phyloP scores from a whole-genome alignment of 2,797 vertebrate genomes.

The Ciconia nigra region DNA sequence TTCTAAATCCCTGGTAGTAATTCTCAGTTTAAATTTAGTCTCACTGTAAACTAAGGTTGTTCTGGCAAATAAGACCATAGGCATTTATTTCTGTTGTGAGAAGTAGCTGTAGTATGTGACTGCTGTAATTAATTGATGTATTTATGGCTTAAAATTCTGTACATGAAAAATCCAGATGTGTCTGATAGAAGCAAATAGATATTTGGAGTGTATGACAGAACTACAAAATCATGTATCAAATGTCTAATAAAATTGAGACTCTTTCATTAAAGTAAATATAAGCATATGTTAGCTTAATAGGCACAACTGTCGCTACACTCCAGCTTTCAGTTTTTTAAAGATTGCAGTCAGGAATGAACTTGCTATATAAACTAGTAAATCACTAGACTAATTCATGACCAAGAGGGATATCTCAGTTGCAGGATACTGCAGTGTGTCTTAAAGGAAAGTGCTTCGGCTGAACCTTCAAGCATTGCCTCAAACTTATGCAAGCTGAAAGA shows the following conservation, averaged over 20 bases:
- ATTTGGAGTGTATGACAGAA: not conserved
- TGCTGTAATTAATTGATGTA: constrained; percentile 41
- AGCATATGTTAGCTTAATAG: not conserved
- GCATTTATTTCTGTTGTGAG: constrained; percentile 40
- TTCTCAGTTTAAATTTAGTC: constrained; percentile 52
- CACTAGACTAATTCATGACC: not conserved
- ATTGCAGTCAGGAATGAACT: not conserved
- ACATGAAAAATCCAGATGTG: not conserved
- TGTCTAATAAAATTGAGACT: not conserved
- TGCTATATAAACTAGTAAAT: not conserved
- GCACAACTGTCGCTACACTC: not conserved
- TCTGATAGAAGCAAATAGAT: not conserved
- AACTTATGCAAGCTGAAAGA: not conserved
- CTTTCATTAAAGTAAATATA: not conserved
- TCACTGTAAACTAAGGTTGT: constrained; percentile 2
- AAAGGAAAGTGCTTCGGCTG: not conserved
- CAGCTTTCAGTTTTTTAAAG: not conserved
- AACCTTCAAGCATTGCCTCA: not conserved
- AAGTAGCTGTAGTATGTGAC: constrained; percentile 1
- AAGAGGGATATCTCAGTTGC: not conserved
- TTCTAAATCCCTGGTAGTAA: constrained; percentile 39
- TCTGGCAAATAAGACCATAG: not conserved
- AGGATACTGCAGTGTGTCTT: accelerated
- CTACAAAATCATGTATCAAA: not conserved
- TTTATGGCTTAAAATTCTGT: not conserved